Percentiles rank a stretch among this genome's conserved stretches.
These are phyloP conservation scores for Creontiades dilutus DNA, from an alignment of 2,888 invertebrate genomes.

Conservation along the genomic window DNA sequence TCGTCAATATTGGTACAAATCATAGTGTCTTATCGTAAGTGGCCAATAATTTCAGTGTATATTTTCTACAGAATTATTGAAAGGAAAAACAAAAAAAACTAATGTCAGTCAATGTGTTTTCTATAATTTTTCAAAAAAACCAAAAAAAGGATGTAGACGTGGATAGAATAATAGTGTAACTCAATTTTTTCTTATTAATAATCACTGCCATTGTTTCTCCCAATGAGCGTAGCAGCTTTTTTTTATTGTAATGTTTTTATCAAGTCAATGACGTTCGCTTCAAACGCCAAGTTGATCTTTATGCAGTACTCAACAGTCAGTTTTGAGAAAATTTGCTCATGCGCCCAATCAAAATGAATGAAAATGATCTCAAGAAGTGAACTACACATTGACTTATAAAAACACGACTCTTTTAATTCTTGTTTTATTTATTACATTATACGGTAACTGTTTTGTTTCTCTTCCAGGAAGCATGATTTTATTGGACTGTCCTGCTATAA, in stretches of 20 bases:
- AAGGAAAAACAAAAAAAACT: constrained; percentile 26
- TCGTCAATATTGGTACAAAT: constrained; percentile 74
- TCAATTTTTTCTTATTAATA: constrained; percentile 11
- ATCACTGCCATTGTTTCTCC: constrained; percentile 56
- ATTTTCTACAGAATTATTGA: constrained; percentile 68
- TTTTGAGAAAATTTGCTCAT: constrained; percentile 60
- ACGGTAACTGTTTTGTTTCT: not conserved
- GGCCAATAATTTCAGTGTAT: constrained; percentile 71
- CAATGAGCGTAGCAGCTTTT: constrained; percentile 21
- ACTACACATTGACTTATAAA: constrained; percentile 37
- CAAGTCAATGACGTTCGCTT: constrained; percentile 39
- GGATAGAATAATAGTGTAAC: not conserved
- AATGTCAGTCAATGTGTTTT: constrained; percentile 53
- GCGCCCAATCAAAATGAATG: constrained; percentile 63
- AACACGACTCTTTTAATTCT: not conserved
- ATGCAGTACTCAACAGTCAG: not conserved
- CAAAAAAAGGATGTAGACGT: not conserved
- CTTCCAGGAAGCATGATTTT: not conserved
- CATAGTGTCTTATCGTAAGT: constrained; percentile 73
- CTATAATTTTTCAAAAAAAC: constrained; percentile 38
- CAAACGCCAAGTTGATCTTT: constrained; percentile 28
- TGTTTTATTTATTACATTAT: not conserved
- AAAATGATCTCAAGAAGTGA: constrained; percentile 63
- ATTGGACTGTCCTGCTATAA: no score
- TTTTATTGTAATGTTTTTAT: not conserved